Base-by-base conservation (phyloP, 2,113 vertebrate species). In the Melanerpes aurifrons region DNA sequence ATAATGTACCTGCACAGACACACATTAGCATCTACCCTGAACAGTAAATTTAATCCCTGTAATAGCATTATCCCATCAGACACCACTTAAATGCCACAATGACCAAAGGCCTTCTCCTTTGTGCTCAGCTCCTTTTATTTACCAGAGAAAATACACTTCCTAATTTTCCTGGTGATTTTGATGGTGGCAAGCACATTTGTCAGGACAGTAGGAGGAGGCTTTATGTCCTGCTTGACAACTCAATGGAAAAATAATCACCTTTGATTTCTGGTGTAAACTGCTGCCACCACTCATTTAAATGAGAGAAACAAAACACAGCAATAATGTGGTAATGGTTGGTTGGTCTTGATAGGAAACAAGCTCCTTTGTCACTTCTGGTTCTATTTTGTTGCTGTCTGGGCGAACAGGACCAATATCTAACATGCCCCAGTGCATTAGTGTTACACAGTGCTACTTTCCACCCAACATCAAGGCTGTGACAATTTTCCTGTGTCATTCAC, bases 271-370 rank as follows among this genome's bases (percentile, higher is more conserved):
- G 48, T 84, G 15, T 86, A 93, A 94, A 92, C 58, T 71, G 62
- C 86, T 92, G 89, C 84, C 63, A 74, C 67, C 54, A 48, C 25
- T 58, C 37, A 90, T 89, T 94, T 90, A 84, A 89, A 92, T 86
- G 37, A 80, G 54, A 74, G 82, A 90, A 95, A 92, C 71, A 43
- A 87, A 94, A 43, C 37, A 75, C 31, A 71, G 54, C 70, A 92
- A 84, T 86, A 93, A 81, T 15, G 15, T n/a, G 35, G 73, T 81
- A 90, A 89, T 61, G 47, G 48, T 90, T 90, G 77, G 62, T 37
- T 86, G 58, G 66, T 81, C 73, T 43, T 61, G 70, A 69, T 75
- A 22, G 58, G 62, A 85, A 95, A 81, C 53, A 90, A 93, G 63
- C 24, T 90, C 80, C 43, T 81, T 62, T 90, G 69, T 81, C 87